Evolutionary conservation across 2,113 vertebrate genomes (phyloP).

Genomic region (Natator depressus): DNA sequence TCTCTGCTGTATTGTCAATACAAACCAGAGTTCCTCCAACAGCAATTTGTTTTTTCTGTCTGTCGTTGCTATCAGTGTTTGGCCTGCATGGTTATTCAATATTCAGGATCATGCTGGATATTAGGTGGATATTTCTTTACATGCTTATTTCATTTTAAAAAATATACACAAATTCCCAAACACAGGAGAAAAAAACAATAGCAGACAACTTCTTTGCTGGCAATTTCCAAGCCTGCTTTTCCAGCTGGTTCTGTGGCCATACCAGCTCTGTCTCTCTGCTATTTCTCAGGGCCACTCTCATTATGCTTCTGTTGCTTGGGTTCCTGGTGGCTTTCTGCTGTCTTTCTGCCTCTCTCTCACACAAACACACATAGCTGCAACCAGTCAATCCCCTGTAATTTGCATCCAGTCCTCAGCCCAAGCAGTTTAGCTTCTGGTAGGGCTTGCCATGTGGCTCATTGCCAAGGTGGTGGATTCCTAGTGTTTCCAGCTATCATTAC

Average conservation of each 20-base stretch:
- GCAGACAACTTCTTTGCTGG: background rate
- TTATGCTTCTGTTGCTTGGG: background rate
- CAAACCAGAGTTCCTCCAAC: background rate
- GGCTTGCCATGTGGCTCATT: background rate
- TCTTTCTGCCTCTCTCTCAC: background rate
- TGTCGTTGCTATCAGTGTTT: background rate
- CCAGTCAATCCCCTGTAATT: background rate
- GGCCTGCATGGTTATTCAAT: background rate
- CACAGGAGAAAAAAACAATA: background rate
- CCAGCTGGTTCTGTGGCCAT: background rate
- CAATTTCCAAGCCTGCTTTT: background rate
- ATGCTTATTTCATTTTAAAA: background rate
- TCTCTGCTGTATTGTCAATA: background rate
- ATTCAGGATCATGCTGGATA: background rate
- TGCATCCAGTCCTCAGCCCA: background rate
- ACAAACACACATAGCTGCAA: background rate
- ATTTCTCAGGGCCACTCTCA: background rate
- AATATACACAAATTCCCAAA: background rate
- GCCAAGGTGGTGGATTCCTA: background rate
- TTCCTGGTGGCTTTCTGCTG: too few relatives aligned
- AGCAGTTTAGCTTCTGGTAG: accelerated
- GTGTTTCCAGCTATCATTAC: background rate
- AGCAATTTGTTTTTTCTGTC: background rate
- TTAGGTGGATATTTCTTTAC: background rate
- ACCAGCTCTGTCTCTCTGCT: background rate